Conservation (phyloP, 2,113 vertebrate genomes). For the Psilopogon haemacephalus region DNA sequence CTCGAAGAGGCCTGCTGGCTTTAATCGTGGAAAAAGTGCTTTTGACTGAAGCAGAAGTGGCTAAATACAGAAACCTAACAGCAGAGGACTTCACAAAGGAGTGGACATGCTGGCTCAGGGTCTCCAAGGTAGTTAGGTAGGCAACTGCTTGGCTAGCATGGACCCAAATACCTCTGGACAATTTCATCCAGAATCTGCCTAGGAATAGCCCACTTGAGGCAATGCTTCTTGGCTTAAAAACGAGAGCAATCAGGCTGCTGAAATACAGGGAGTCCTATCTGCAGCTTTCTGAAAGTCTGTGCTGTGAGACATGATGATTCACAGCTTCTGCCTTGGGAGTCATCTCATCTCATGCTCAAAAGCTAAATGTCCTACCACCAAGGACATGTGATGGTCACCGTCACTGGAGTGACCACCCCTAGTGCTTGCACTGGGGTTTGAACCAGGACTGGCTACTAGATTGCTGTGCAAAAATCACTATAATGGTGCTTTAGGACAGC, state of each 20-base stretch:
- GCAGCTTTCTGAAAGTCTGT: neutral
- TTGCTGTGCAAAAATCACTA: neutral
- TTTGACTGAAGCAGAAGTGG: neutral
- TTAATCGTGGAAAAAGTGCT: neutral
- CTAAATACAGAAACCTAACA: neutral
- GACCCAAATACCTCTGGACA: neutral
- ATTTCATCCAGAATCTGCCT: neutral
- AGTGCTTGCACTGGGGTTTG: neutral
- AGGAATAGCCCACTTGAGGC: neutral
- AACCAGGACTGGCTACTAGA: neutral
- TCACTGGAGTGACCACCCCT: neutral
- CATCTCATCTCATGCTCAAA: neutral
- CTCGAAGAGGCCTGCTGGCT: neutral
- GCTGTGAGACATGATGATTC: neutral
- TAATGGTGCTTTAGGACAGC: neutral
- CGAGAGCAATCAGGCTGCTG: neutral
- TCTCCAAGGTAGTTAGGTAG: neutral
- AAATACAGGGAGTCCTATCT: neutral
- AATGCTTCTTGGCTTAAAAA: neutral
- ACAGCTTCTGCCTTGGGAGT: neutral
- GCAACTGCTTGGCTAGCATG: neutral
- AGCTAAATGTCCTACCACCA: neutral
- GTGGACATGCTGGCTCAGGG: neutral
- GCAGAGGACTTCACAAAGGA: neutral
- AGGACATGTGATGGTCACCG: neutral